These are phyloP conservation scores for Popillia japonica DNA, from an alignment of 1,140 invertebrate genomes.

Conservation along the genomic window DNA sequence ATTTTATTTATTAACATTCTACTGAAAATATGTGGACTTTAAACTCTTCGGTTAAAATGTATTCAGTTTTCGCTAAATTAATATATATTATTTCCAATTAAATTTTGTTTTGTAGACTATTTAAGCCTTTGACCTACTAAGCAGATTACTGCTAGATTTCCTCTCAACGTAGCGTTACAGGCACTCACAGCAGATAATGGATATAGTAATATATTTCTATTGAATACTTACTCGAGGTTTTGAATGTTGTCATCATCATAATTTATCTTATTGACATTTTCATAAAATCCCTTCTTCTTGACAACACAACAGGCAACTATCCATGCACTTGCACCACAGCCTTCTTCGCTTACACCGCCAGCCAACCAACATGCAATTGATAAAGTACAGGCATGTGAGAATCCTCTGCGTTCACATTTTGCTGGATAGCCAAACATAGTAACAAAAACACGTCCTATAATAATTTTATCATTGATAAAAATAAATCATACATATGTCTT, in stretches of 20 bases:
- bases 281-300: conserved; percentile 16
- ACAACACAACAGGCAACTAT: conserved; percentile 74
- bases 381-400: conserved; percentile 69
- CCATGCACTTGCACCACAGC: conserved; percentile 71
- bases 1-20: too few species aligned
- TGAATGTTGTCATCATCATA: not conserved
- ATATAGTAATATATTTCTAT: not conserved
- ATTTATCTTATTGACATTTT: not conserved
- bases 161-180: too few species aligned
- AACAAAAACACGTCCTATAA: conserved; percentile 63
- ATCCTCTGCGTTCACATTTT: conserved; percentile 66
- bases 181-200: too few species aligned
- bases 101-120: too few species aligned
- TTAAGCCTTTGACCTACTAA: too few species aligned
- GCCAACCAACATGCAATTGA: conserved; percentile 76
- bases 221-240: not conserved
- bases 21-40: too few species aligned
- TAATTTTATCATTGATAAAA: conserved; percentile 30
- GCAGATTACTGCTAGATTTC: too few species aligned
- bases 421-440: conserved; percentile 69
- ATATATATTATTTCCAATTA: too few species aligned
- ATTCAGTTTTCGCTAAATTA: too few species aligned
- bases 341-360: conserved; percentile 69
- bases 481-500: not conserved
- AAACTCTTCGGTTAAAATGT: too few species aligned